Percentiles rank a stretch among this genome's conserved stretches.
phyloP scores from a whole-genome alignment of 2,888 invertebrate species.

The Drosophila prostipennis region DNA sequence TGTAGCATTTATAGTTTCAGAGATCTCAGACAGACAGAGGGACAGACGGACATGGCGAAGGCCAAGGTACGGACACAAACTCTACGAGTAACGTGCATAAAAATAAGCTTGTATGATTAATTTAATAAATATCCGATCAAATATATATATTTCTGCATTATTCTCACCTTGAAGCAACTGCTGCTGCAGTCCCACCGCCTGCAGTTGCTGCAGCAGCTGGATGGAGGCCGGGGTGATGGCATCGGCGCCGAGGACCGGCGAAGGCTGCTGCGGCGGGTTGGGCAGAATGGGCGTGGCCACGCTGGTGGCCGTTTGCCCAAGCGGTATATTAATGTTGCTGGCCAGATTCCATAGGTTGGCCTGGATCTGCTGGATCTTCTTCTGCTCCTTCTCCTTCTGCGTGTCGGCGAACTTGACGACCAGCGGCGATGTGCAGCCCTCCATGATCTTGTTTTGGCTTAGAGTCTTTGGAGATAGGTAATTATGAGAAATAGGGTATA shows the following conservation, averaged over 20 bases:
- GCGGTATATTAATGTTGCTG: constrained; percentile 85
- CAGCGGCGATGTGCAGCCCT: constrained; percentile 98
- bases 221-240: constrained; percentile 87
- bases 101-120: too few species aligned
- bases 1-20: too few species aligned
- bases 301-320: constrained; percentile 85
- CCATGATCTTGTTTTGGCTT: constrained; percentile 99
- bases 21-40: too few species aligned
- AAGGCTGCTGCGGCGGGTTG: constrained; percentile 84
- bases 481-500: background rate
- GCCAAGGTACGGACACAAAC: too few species aligned
- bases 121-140: too few species aligned
- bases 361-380: constrained; percentile 97
- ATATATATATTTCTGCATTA: background rate
- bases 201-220: constrained; percentile 88
- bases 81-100: too few species aligned
- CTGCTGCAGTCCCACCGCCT: constrained; percentile 88
- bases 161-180: constrained; percentile 86
- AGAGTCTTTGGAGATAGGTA: constrained; percentile 86
- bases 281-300: constrained; percentile 85
- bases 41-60: too few species aligned
- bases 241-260: constrained; percentile 84
- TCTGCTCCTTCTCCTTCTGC: constrained; percentile 99
- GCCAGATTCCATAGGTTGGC: constrained; percentile 95
- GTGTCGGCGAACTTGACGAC: constrained; percentile 99